Conservation (phyloP, 2,113 vertebrate species). For the Strigops habroptila region DNA sequence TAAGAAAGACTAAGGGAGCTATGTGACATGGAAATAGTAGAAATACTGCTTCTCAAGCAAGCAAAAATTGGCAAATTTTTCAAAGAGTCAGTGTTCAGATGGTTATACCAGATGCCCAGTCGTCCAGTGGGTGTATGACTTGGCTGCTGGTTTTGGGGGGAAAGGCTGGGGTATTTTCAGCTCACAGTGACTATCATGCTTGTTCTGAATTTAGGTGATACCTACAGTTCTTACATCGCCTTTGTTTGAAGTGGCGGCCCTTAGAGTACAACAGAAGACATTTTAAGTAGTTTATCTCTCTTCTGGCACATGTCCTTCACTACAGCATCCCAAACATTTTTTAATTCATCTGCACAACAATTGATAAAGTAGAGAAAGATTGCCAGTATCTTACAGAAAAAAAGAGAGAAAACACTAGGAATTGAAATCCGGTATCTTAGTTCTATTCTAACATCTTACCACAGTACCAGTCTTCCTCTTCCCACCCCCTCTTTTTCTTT, state of each 20-base stretch:
- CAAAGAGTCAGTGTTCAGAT: neutral
- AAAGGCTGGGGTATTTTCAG: neutral
- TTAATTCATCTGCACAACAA: neutral
- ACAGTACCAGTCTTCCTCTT: neutral
- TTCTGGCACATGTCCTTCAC: neutral
- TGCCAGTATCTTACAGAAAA: neutral
- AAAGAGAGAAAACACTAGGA: neutral
- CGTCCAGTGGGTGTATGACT: neutral
- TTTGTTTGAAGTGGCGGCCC: neutral
- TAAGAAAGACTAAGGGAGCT: neutral
- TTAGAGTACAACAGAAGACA: neutral
- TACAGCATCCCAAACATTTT: neutral
- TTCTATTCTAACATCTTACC: neutral
- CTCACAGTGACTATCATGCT: neutral
- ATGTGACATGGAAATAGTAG: neutral
- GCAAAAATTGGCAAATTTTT: neutral
- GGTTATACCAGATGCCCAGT: neutral
- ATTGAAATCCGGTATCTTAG: neutral
- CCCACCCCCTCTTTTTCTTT: neutral
- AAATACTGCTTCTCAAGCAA: neutral
- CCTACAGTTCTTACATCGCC: neutral
- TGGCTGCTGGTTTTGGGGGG: neutral
- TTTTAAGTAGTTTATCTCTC: neutral
- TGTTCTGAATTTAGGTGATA: neutral
- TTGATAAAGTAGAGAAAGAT: neutral